These are phyloP conservation scores for Gadus chalcogrammus DNA, from an alignment of 2,113 vertebrate species.

Conservation along the genomic window DNA sequence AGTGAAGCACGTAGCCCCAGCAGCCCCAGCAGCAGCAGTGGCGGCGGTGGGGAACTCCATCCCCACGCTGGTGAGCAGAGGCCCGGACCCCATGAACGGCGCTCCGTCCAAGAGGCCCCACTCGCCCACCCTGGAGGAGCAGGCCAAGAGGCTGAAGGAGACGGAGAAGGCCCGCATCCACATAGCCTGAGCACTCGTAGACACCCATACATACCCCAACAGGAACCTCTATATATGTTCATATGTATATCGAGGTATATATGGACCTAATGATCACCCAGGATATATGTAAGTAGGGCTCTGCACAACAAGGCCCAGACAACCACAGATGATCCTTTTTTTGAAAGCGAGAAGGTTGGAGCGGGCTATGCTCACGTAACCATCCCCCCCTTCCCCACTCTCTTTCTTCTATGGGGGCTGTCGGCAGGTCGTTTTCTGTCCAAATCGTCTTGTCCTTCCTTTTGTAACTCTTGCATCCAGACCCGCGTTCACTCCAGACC, in stretches of 20 bases:
- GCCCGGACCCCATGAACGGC: conserved; percentile 61
- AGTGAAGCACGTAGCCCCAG: conserved; percentile 41
- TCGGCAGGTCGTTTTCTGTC: neutral
- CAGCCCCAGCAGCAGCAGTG: neutral
- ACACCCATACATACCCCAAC: conserved; percentile 22
- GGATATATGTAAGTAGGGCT: neutral
- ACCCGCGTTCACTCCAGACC: neutral
- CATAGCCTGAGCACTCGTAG: conserved; percentile 49
- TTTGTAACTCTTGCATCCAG: neutral
- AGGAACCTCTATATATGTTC: neutral
- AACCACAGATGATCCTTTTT: no score
- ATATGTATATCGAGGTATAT: conserved; percentile 22
- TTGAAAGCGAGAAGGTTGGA: conserved; percentile 12
- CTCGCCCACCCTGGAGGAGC: conserved; percentile 64
- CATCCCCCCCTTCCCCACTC: conserved; percentile 8
- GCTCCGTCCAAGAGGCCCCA: conserved; percentile 73
- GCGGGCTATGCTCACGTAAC: conserved; percentile 21
- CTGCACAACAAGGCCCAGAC: conserved; percentile 30
- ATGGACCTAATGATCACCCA: neutral
- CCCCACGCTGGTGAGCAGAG: conserved; percentile 70
- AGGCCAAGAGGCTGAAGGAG: conserved; percentile 78
- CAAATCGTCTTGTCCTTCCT: neutral
- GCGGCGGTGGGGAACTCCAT: conserved; percentile 63
- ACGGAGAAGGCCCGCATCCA: conserved; percentile 67
- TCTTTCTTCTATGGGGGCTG: neutral